Evolutionary conservation across 2,888 invertebrate species (phyloP).

Genomic region (Mermis nigrescens): DNA sequence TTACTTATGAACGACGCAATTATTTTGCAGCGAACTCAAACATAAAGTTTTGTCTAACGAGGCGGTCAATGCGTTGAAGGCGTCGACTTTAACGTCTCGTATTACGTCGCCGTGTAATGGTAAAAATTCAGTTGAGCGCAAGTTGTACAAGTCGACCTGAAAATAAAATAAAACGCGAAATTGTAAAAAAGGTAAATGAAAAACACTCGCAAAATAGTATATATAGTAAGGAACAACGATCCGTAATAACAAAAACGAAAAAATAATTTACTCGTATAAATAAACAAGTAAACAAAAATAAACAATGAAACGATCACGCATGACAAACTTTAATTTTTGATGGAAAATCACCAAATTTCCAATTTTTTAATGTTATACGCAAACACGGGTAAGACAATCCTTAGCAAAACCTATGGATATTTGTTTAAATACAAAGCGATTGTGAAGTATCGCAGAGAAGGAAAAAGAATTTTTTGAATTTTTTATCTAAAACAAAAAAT

Average conservation of each 20-base stretch:
- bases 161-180: background rate
- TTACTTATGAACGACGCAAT: constrained; percentile 30
- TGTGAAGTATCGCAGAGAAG: background rate
- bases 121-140: background rate
- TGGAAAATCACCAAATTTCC: too few species aligned
- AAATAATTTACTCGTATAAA: background rate
- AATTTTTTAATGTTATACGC: too few species aligned
- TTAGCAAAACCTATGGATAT: too few species aligned
- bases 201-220: too few species aligned
- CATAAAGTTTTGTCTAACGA: constrained; percentile 56
- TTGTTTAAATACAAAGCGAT: too few species aligned
- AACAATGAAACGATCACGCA: too few species aligned
- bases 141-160: background rate
- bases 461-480: background rate
- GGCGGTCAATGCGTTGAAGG: constrained; percentile 51
- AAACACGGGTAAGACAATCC: too few species aligned
- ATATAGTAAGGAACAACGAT: background rate
- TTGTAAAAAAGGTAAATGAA: too few species aligned
- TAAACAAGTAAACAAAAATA: too few species aligned
- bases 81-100: constrained; percentile 36
- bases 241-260: background rate
- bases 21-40: constrained; percentile 50
- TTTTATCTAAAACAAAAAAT: background rate
- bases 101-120: constrained; percentile 8
- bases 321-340: too few species aligned